Conservation (phyloP, 1,140 invertebrate genomes). For the Argopecten irradians region DNA sequence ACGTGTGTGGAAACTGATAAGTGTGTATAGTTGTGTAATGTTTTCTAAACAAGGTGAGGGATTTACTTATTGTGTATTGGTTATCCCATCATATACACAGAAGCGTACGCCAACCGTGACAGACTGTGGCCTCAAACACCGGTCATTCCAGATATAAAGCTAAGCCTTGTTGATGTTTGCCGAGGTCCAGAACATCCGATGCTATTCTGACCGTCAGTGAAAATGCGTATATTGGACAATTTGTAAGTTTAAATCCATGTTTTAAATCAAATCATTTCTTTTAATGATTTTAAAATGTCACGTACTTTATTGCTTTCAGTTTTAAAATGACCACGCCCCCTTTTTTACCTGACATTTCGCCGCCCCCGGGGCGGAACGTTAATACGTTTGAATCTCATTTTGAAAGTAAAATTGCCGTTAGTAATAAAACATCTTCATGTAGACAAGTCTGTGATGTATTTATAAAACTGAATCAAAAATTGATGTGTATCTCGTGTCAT, state of each 20-base stretch:
- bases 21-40: background rate
- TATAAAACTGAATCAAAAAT: no score
- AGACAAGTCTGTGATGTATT: no score
- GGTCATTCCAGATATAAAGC: background rate
- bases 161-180: background rate
- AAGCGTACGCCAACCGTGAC: conserved; percentile 2
- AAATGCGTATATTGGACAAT: background rate
- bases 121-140: background rate
- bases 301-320: background rate
- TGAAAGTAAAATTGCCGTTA: no score
- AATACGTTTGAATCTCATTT: background rate
- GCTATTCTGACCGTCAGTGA: background rate
- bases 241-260: background rate
- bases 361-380: background rate
- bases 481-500: no score
- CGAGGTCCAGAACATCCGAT: background rate
- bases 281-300: background rate
- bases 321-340: conserved; percentile 9
- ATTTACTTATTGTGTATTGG: background rate
- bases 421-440: no score
- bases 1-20: background rate
- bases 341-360: background rate
- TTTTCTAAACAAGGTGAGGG: background rate
- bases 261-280: no score
- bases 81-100: background rate